phyloP scores from a whole-genome alignment of 2,888 invertebrate genomes.

The Machimus atricapillus region DNA sequence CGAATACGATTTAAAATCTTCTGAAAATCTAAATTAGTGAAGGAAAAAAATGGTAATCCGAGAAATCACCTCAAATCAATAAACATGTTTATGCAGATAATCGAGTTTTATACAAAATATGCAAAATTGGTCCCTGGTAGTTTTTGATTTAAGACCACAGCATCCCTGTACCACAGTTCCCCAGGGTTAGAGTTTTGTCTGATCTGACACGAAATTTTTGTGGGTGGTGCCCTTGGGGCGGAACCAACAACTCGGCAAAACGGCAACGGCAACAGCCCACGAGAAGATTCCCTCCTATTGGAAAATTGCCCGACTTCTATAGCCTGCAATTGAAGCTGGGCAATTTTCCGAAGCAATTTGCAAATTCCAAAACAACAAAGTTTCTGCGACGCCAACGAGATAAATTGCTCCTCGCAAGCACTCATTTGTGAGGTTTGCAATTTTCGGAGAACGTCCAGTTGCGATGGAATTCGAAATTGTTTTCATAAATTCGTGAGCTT shows the following conservation, averaged over 20 bases:
- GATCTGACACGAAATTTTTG: neutral
- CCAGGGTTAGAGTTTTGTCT: neutral
- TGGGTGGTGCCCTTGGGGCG: neutral
- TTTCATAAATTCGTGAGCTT: neutral
- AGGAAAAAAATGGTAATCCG: neutral
- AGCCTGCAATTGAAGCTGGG: neutral
- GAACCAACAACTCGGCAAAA: neutral
- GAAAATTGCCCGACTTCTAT: neutral
- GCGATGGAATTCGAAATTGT: neutral
- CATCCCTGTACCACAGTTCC: neutral
- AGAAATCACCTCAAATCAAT: neutral
- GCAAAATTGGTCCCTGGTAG: neutral
- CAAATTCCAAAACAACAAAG: neutral
- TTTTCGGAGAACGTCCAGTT: neutral
- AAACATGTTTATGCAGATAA: too few relatives aligned
- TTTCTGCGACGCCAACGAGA: neutral
- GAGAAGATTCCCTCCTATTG: neutral
- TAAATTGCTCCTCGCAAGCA: neutral
- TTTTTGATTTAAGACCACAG: neutral
- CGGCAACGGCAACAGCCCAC: neutral
- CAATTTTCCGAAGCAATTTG: neutral
- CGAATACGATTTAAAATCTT: neutral
- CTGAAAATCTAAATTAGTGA: neutral
- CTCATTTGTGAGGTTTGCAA: neutral
- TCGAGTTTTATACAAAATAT: too few relatives aligned